Evolutionary conservation across 2,797 vertebrate genomes (phyloP).

Genomic region (Malacoctenus gilli): DNA sequence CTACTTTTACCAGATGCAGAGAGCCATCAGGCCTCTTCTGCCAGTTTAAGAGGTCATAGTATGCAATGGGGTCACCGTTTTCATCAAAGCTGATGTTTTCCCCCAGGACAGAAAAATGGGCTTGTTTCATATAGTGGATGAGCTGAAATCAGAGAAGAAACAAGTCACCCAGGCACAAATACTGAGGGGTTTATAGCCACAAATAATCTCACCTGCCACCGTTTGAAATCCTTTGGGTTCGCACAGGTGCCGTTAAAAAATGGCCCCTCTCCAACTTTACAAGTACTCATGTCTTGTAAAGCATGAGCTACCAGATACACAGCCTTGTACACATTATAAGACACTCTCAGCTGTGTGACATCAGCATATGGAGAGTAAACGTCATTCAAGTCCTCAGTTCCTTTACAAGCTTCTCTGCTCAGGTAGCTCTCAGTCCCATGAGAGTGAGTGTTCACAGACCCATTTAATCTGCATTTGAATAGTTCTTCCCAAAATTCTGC

Average conservation of each 20-base stretch:
- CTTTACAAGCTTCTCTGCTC: conserved; percentile 57
- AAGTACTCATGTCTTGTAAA: conserved; percentile 73
- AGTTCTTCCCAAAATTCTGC: conserved; percentile 77
- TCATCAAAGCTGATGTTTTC: conserved; percentile 76
- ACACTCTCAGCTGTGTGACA: conserved; percentile 79
- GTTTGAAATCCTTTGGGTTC: conserved; percentile 50
- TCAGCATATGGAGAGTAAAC: conserved; percentile 72
- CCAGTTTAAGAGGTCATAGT: conserved; percentile 83
- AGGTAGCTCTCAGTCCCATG: conserved; percentile 28
- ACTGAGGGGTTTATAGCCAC: too few species aligned
- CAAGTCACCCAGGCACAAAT: background rate
- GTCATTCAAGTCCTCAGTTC: conserved; percentile 60
- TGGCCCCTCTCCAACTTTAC: conserved; percentile 67
- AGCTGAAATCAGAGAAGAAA: conserved; percentile 58
- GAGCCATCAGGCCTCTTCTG: conserved; percentile 69
- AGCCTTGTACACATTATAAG: conserved; percentile 81
- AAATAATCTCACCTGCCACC: conserved; percentile 72
- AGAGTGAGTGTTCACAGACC: conserved; percentile 64
- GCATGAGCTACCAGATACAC: conserved; percentile 79
- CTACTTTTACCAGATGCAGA: conserved; percentile 73
- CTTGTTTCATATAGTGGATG: conserved; percentile 73
- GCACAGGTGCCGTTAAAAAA: conserved; percentile 72
- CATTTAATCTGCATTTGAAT: conserved; percentile 71
- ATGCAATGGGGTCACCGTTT: conserved; percentile 78
- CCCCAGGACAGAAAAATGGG: conserved; percentile 71